phyloP scores from a whole-genome alignment of 1,140 invertebrate species.

The Lepidurus couesii region DNA sequence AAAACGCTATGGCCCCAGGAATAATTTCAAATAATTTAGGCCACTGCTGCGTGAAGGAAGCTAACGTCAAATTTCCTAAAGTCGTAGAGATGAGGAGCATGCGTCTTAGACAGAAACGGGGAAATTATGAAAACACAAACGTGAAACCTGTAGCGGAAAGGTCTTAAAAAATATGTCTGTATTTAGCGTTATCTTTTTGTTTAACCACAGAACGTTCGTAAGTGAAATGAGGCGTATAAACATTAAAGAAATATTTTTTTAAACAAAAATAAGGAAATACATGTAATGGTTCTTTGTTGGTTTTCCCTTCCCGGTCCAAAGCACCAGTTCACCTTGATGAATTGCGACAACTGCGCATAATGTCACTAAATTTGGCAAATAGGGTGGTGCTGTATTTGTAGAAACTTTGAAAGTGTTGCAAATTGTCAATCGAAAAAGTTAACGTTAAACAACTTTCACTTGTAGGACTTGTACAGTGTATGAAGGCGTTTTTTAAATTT shows the following conservation, averaged over 20 bases:
- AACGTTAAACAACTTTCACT: too few species aligned
- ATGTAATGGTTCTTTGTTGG: not conserved
- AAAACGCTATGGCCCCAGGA: constrained; percentile 2
- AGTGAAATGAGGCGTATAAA: not conserved
- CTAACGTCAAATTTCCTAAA: not conserved
- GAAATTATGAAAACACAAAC: not conserved
- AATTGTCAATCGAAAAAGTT: not conserved
- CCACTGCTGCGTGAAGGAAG: not conserved
- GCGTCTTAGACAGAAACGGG: not conserved
- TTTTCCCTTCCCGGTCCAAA: not conserved
- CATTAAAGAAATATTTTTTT: not conserved
- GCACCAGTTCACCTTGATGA: not conserved
- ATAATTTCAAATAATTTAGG: constrained; percentile 1
- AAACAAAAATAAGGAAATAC: not conserved
- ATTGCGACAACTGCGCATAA: constrained; percentile 5
- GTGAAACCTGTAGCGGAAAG: not conserved
- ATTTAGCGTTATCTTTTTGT: not conserved
- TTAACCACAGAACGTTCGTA: not conserved
- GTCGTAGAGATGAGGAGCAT: not conserved
- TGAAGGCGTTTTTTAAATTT: too few species aligned
- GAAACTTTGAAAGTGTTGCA: not conserved
- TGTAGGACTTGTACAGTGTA: too few species aligned
- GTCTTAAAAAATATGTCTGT: not conserved
- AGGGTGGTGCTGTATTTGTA: not conserved
- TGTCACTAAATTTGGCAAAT: not conserved